These are phyloP conservation scores for Nemurella pictetii DNA, from an alignment of 2,888 invertebrate genomes.

Conservation along the genomic window DNA sequence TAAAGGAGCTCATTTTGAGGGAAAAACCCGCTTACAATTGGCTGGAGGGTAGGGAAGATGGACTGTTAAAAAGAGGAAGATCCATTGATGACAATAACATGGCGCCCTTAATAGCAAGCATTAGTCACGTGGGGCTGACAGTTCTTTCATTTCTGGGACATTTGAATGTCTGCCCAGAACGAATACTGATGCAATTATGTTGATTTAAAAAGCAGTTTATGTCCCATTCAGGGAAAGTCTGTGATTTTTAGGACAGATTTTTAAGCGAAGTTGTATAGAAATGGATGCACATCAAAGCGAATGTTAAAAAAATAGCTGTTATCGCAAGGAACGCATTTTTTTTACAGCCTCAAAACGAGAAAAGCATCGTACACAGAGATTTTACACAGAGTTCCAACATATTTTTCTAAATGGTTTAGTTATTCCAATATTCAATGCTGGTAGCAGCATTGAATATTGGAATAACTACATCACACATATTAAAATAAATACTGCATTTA, in stretches of 20 bases:
- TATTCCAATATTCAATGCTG: too few species aligned
- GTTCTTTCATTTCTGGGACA: neutral
- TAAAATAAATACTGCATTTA: too few species aligned
- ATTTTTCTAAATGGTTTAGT: neutral
- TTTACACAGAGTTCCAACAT: too few species aligned
- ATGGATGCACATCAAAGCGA: neutral
- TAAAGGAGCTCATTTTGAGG: neutral
- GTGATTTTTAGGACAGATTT: neutral
- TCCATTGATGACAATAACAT: neutral
- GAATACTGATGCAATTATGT: neutral
- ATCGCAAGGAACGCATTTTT: neutral
- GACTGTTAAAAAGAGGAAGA: neutral
- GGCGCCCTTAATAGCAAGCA: neutral
- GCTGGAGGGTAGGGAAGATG: neutral
- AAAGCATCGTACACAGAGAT: too few species aligned
- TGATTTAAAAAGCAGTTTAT: neutral
- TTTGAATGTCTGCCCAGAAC: neutral
- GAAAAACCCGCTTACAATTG: neutral
- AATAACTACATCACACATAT: too few species aligned
- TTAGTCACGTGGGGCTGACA: neutral
- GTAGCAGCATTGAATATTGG: too few species aligned
- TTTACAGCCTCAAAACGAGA: neutral
- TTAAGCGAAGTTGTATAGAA: neutral
- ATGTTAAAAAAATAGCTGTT: neutral
- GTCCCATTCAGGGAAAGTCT: neutral